Base-by-base conservation (phyloP, 2,797 vertebrate genomes). In the Rachycentron canadum region DNA sequence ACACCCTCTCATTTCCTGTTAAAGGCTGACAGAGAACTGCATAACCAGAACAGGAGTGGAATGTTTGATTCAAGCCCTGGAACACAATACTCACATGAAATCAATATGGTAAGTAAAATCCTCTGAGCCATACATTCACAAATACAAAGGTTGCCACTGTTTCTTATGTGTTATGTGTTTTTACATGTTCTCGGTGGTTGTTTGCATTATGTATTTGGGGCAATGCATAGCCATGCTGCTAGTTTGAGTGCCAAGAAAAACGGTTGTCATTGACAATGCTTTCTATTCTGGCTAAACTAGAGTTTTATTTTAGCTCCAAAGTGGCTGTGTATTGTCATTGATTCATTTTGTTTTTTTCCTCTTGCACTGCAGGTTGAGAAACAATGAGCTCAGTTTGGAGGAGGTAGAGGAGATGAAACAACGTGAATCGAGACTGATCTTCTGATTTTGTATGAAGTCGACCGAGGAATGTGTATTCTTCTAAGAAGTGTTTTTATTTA, bases 11-110 rank as follows among this genome's bases (percentile, higher is more conserved):
- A 40, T 79, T 85, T 85, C 71, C 76, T 87, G 52, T 82, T 19
- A 81, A 84, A 97, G 96, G 95, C 88, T 97, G 76, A 95, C 94
- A 56, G 93, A 96, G 67, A 97, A 97, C 81, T 79, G 69, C 69
- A 90, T 97, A 79, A 95, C 91, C 73, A 93, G 70, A 77, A 69
- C 59, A 14, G 96, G 96, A 0, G 95, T 94, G 34, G 94, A 95
- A 71, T 78, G 78, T 87, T 91, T 97, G 49, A 89, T 96, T 73
- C 61, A 93, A 89, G 94, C 95, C 53, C 82, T 97, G 1, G 38
- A 93, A 73, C 83, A 74, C 34, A 97, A 96, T 63, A 47, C 41
- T 30, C 91, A 81, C 68, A 56, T 97, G 66, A 92, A 92, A 77
- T 95, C 96, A 78, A 61, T 97, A 55, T 97, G 96, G 96, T 97